phyloP scores from a whole-genome alignment of 2,888 invertebrate genomes.

The Drosophila formosana region DNA sequence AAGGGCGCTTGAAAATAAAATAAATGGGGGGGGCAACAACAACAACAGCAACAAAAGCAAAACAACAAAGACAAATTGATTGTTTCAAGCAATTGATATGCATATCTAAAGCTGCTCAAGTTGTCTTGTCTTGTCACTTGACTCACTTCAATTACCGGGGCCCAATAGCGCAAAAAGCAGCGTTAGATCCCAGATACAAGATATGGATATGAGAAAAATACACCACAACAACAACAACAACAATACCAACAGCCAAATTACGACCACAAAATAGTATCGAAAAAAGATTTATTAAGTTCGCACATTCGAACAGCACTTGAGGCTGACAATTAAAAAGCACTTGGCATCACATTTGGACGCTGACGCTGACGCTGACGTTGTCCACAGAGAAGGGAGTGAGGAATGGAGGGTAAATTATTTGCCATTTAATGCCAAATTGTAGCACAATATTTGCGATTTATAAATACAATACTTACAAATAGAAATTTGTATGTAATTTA shows the following conservation, averaged over 20 bases:
- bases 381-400: not conserved
- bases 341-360: slow-evolving; percentile 45
- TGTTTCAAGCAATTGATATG: slow-evolving; percentile 61
- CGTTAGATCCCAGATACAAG: slow-evolving; percentile 15
- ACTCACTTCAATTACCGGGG: slow-evolving; percentile 58
- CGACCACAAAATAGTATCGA: slow-evolving; percentile 35
- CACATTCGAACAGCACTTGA: slow-evolving; percentile 74
- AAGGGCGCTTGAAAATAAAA: slow-evolving; percentile 47
- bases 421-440: slow-evolving; percentile 24
- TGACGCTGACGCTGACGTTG: not conserved
- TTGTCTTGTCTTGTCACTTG: slow-evolving; percentile 63
- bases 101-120: slow-evolving; percentile 64
- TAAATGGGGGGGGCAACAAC: not conserved
- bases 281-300: slow-evolving; percentile 78
- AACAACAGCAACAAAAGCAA: not conserved
- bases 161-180: slow-evolving; percentile 40
- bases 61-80: slow-evolving; percentile 49
- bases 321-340: slow-evolving; percentile 80
- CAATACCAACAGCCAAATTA: slow-evolving; percentile 18
- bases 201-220: slow-evolving; percentile 12
- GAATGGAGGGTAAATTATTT: slow-evolving; percentile 2
- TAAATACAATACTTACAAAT: slow-evolving; percentile 4
- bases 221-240: slow-evolving; percentile 4
- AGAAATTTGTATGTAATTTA: too few species aligned
- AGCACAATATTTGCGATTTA: slow-evolving; percentile 3